Evolutionary conservation across 1,140 invertebrate species (phyloP).

Genomic region (Pachyrhynchus sulphureomaculatus): DNA sequence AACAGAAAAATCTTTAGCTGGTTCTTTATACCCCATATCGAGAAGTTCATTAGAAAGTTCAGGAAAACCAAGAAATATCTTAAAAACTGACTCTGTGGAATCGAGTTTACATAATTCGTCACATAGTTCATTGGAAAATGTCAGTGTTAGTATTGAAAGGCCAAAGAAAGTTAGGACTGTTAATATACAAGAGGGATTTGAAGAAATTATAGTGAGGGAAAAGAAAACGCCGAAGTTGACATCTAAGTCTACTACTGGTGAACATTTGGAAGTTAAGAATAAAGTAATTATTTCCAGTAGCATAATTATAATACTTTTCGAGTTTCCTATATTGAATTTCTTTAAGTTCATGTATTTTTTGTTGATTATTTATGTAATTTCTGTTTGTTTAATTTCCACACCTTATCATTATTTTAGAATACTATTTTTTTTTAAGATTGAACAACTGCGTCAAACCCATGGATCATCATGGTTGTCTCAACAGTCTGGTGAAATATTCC

Average conservation of each 20-base stretch:
- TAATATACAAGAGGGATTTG: slow-evolving; percentile 40
- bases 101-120: slow-evolving; percentile 11
- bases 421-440: too few species aligned
- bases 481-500: slow-evolving; percentile 56
- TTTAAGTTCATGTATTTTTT: too few species aligned
- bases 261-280: slow-evolving; percentile 62
- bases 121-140: slow-evolving; percentile 5
- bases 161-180: slow-evolving; percentile 45
- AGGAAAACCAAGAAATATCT: too few species aligned
- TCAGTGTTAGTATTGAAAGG: slow-evolving; percentile 20
- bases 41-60: slow-evolving; percentile 17
- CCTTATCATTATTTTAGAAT: too few species aligned
- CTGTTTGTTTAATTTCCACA: too few species aligned
- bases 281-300: slow-evolving; percentile 55
- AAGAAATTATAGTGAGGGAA: slow-evolving; percentile 15
- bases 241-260: slow-evolving; percentile 28
- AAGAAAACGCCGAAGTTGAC: slow-evolving; percentile 9
- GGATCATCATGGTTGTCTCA: slow-evolving; percentile 62
- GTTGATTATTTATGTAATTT: too few species aligned
- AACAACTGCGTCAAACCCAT: slow-evolving; percentile 58
- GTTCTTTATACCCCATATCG: slow-evolving; percentile 43
- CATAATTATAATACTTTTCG: too few species aligned
- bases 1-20: slow-evolving; percentile 54
- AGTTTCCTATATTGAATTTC: too few species aligned
- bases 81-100: too few species aligned